Base-by-base conservation (phyloP, 2,888 invertebrate species). In the Drosophila atripex region DNA sequence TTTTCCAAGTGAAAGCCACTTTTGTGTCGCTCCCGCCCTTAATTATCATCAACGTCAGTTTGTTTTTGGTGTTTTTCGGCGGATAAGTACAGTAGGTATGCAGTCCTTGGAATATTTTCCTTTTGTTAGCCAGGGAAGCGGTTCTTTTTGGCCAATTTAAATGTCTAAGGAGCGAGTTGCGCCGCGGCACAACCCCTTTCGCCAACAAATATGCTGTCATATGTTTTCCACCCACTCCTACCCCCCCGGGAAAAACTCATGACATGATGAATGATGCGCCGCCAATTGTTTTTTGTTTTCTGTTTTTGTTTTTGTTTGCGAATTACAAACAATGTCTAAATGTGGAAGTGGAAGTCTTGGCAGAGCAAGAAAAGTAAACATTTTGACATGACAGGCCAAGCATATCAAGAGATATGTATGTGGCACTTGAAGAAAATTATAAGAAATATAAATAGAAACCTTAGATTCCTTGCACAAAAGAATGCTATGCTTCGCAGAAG, bases 21-120 rank as follows among this genome's bases (percentile, higher is more conserved):
- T 77, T 60, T 47, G 30, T 55, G 75, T 54, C 69, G 71, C 49
- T 41, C 41, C 53, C 71, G 72, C 78, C 83, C 83, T 88, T 84
- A 84, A 84, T 84, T 84, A 86, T 76, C 84, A 86, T 83, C 84
- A 88, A 80, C 65, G 86, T 88, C 77, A 66, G 53, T 32, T 77
- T 73, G 53, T 46, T 78, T 76, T 71, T 71, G 75, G 53, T 73
- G 61, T 63, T 65, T 41, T 64, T 64, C 16, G 16, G 38, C 5
- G 11, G 6, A n/a, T n/a, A n/a, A n/a, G n/a, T 12, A 11, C 12
- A 28, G 28, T 7, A 7, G 2, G 7, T 28, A 3, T 32, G 12
- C 30, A 32, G 32, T 41, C 59, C 63, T 71, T 60, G 64, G 73
- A 69, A 76, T 74, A 39, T 21, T 53, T 39, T 46, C 39, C 38